Conservation (phyloP, 2,797 vertebrate species). For the Cuculus canorus region DNA sequence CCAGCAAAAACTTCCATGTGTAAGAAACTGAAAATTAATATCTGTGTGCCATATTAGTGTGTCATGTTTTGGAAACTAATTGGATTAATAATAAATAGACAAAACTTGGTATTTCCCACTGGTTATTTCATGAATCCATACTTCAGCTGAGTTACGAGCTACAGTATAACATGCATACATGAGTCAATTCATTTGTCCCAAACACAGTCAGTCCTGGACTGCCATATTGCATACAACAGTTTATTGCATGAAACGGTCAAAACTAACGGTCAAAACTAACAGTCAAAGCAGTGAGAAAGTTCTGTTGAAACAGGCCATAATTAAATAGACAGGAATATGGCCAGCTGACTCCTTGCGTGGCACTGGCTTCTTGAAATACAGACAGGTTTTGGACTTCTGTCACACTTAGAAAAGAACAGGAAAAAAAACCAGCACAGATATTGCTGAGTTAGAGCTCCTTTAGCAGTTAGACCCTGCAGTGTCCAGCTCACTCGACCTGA, state of each 20-base stretch:
- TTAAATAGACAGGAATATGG: background rate
- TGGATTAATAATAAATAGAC: background rate
- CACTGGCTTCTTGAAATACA: background rate
- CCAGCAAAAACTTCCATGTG: background rate
- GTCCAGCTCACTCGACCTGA: background rate
- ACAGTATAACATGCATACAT: fast-evolving
- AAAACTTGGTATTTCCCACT: background rate
- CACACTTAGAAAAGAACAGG: background rate
- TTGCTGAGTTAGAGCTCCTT: fast-evolving
- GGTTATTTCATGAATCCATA: background rate
- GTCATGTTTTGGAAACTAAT: background rate
- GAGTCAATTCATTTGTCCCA: background rate
- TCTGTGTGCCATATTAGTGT: background rate
- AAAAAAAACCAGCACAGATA: background rate
- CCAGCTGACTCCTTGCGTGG: background rate
- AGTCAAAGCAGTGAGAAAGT: background rate
- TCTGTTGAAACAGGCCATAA: background rate
- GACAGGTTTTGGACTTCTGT: background rate
- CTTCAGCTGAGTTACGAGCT: background rate
- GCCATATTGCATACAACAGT: background rate
- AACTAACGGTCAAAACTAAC: background rate
- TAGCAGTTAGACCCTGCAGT: background rate
- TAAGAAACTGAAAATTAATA: background rate
- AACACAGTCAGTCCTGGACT: background rate
- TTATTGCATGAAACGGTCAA: background rate